Evolutionary conservation across 2,888 invertebrate species (phyloP).

Genomic region (Hipparchia semele): DNA sequence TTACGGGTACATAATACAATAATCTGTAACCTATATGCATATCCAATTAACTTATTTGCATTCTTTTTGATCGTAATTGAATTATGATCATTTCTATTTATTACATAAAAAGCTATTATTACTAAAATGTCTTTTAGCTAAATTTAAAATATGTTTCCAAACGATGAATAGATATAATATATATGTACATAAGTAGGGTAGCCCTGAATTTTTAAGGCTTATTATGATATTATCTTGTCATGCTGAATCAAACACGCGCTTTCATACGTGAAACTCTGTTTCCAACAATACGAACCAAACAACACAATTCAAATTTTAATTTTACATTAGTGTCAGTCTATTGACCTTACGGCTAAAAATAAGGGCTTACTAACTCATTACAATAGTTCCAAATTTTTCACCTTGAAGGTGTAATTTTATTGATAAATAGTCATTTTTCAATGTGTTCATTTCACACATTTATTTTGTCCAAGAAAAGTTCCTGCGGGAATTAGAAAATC

Average conservation of each 20-base stretch:
- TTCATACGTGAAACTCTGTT: not conserved
- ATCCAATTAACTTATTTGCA: not conserved
- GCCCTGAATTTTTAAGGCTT: not conserved
- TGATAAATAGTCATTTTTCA: no score
- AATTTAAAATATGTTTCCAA: no score
- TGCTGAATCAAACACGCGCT: not conserved
- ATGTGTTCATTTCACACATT: no score
- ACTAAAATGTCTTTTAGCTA: no score
- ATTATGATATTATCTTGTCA: not conserved
- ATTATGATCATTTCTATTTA: not conserved
- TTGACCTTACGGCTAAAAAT: not conserved
- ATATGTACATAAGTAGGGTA: not conserved
- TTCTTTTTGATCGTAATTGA: not conserved
- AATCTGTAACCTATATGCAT: not conserved
- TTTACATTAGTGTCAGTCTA: not conserved
- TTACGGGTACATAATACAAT: not conserved
- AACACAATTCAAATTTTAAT: not conserved
- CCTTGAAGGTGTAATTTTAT: slow-evolving; percentile 6
- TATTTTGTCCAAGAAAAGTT: no score
- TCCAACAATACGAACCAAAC: not conserved
- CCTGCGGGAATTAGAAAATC: no score
- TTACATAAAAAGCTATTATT: not conserved
- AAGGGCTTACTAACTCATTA: no score
- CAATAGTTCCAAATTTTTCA: not conserved
- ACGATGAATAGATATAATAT: no score